These are phyloP conservation scores for Drosophila lacertosa DNA, from an alignment of 1,140 invertebrate species.

Conservation along the genomic window DNA sequence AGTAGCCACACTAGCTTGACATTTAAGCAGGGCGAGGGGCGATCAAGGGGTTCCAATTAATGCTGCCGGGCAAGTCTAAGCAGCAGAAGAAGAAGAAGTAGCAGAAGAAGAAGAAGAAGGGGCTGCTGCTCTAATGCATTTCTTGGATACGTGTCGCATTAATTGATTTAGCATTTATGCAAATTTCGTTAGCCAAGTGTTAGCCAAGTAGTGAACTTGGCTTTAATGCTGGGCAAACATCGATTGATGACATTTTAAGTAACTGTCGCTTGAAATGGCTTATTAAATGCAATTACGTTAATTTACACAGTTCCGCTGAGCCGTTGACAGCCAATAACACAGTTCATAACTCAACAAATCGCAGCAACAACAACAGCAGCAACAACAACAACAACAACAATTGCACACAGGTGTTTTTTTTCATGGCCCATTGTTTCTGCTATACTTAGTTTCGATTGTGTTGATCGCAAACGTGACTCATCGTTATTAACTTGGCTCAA, in stretches of 20 bases:
- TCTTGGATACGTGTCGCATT: constrained; percentile 76
- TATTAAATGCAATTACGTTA: constrained; percentile 77
- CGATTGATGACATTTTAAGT: constrained; percentile 57
- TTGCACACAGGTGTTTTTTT: constrained; percentile 33
- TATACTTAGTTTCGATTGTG: constrained; percentile 21
- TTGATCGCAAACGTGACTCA: constrained; percentile 27
- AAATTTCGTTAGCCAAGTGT: constrained; percentile 57
- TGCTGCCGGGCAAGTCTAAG: constrained; percentile 8
- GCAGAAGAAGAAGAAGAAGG: too few relatives aligned
- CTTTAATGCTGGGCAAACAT: not conserved
- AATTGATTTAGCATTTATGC: constrained; percentile 80
- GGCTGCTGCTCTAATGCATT: constrained; percentile 63
- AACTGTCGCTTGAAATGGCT: constrained; percentile 47
- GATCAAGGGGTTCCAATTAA: constrained; percentile 14
- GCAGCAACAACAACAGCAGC: constrained; percentile 16
- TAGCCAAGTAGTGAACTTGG: constrained; percentile 32
- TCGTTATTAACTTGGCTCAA: constrained; percentile 25
- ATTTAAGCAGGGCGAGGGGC: constrained; percentile 5
- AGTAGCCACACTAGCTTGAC: constrained; percentile 52
- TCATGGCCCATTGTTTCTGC: constrained; percentile 39
- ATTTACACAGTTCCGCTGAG: constrained; percentile 67
- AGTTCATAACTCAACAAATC: constrained; percentile 46
- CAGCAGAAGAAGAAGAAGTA: too few relatives aligned
- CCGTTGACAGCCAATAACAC: constrained; percentile 60
- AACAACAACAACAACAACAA: constrained; percentile 1